phyloP scores from a whole-genome alignment of 2,113 vertebrate genomes.

The Ctenomys sociabilis region DNA sequence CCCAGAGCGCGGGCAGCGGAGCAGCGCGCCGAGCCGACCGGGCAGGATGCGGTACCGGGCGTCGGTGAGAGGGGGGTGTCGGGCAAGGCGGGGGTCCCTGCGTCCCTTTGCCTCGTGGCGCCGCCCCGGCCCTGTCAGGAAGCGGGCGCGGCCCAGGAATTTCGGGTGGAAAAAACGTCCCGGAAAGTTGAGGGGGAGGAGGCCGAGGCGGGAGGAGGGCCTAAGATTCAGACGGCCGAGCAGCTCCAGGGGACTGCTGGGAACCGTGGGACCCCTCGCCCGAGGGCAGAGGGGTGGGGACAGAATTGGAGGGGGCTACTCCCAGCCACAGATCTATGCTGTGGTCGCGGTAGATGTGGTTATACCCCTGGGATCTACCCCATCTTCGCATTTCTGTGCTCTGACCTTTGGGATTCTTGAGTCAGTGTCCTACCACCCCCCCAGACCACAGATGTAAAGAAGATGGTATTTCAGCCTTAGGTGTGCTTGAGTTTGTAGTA shows the following conservation, averaged over 20 bases:
- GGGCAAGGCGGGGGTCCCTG: conserved; percentile 45
- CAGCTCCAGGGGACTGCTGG: background rate
- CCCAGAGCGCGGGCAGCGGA: background rate
- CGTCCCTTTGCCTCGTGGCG: conserved; percentile 68
- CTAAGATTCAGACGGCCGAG: background rate
- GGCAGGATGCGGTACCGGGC: conserved; percentile 83
- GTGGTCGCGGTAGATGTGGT: background rate
- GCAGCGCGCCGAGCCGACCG: background rate
- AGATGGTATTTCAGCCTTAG: conserved; percentile 33
- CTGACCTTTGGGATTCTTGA: background rate
- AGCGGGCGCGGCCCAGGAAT: conserved; percentile 81
- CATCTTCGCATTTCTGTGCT: background rate
- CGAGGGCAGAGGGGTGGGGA: conserved; percentile 7
- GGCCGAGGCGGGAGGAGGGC: conserved; percentile 10
- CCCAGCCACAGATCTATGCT: background rate
- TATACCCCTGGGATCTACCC: background rate
- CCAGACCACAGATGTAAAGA: background rate
- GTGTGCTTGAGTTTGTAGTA: background rate
- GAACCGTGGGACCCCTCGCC: background rate
- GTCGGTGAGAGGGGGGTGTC: conserved; percentile 73
- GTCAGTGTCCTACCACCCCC: background rate
- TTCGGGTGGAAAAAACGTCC: conserved; percentile 74
- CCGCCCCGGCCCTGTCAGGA: conserved; percentile 78
- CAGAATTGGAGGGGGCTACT: background rate
- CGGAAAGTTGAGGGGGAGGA: conserved; percentile 72